Base-by-base conservation (phyloP, 2,888 invertebrate genomes). In the Cheilosia pagana region DNA sequence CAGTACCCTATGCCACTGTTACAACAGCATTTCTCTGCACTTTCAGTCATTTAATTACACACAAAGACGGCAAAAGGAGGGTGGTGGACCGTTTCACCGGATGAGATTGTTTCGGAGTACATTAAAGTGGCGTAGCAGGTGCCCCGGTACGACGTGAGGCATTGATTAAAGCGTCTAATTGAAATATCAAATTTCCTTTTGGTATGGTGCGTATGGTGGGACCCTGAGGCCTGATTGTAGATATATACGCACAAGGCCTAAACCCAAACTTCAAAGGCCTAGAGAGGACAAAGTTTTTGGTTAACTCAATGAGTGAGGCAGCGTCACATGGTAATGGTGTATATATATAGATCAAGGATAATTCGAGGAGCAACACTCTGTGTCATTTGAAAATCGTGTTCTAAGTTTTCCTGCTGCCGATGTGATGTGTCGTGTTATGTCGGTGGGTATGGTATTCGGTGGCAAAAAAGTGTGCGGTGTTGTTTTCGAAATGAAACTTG, bases 111-210 rank as follows among this genome's bases (percentile, higher is more conserved):
- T 70, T 55, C 5, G 50, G 71, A 81, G 85, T 81, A 85, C 76
- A 85, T 85, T 85, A 75, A 85, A 85, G 81, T 85, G 75, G 85
- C 50, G 81, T 81, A 85, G 75, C 85, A 85, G 85, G 85, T 85
- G 85, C 60, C 71, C 43, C 55, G 43, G 50, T 74, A 78, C 83
- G 83, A 85, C 85, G 85, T 85, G 85, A 76, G 79, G 85, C 85
- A 85, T 85, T 81, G 85, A 85, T 85, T 85, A 85, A 85, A 85
- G 85, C 75, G 62, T 75, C 81, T 85, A 85, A 85, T 85, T 85
- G 85, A 85, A 81, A 81, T 85, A 85, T 85, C 76, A 85, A 85
- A 85, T 85, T 81, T 85, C 71, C 67, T 78, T 75, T 67, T 52
- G 35, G 35, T 23, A 31, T 25, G 23, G 16, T 45, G 45, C 16